Base-by-base conservation (phyloP, 2,113 vertebrate species). In the Myrmophylax atrothorax region DNA sequence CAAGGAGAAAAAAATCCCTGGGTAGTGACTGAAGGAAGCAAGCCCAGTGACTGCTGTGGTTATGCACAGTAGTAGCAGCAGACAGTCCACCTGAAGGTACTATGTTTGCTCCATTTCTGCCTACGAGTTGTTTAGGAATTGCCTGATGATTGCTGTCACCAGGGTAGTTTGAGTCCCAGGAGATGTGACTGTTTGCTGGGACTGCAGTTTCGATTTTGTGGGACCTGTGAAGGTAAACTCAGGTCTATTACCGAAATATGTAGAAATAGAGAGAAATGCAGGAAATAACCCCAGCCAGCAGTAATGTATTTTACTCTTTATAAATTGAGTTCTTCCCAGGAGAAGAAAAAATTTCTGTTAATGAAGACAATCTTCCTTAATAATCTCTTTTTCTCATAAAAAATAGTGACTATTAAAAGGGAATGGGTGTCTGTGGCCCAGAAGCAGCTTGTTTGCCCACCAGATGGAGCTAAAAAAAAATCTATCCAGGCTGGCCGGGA, bases 401-500 rank as follows among this genome's bases (percentile, higher is more conserved):
- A 47, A 47, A 2, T 40, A 40, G 14, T 33, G 44, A 37, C 18
- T 70, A 16, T 55, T 37, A 33, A 46, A 82, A 70, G 47, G 19
- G 29, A 58, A 35, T 14, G 75, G 44, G 38, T 72, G 47, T 17
- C 70, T 5, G 5, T 49, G 50, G 19, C 24, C 25, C n/a, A 69
- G 53, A 58, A 73, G 46, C 47, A 33, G 25, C 35, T 90, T 53
- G 7, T 80, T 73, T 86, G 44, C 46, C 89, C 58, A 92, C 59
- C 73, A 97, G 86, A 63, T 47, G 60, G 60, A 67, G 83, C 73
- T 70, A 58, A 78, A 38, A 70, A 53, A 63, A 70, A 79, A 53
- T 62, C 50, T 35, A 25, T 69, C 42, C 25, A 10, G 31, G 17
- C 52, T 70, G 4, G 1, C 24, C 0, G 0, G 73, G 35, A 6